phyloP scores from a whole-genome alignment of 23 tunicate genomes.

The Corella eumyota region DNA sequence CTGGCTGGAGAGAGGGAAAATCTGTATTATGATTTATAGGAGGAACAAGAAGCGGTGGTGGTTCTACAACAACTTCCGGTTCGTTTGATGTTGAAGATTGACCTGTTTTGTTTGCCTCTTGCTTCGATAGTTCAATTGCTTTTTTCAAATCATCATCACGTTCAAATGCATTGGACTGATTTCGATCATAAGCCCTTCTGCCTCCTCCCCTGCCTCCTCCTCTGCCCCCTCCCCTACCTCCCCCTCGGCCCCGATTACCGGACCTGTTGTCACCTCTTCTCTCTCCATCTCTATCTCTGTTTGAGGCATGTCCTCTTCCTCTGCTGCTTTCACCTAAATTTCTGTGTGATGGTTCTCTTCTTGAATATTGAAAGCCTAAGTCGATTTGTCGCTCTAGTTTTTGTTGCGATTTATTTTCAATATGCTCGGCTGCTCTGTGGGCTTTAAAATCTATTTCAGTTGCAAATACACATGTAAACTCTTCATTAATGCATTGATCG shows the following conservation, averaged over 20 bases:
- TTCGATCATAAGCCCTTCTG: neutral
- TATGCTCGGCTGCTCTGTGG: slow-evolving; percentile 60
- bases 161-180: slow-evolving; percentile 35
- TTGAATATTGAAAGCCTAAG: slow-evolving; percentile 66
- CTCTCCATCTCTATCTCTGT: too few species aligned
- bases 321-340: too few species aligned
- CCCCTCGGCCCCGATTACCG: slow-evolving; percentile 16
- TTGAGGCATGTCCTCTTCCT: too few species aligned
- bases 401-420: slow-evolving; percentile 31
- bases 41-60: neutral
- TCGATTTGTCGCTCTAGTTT: slow-evolving; percentile 68
- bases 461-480: slow-evolving; percentile 70
- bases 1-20: slow-evolving; percentile 3
- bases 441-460: slow-evolving; percentile 67
- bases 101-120: slow-evolving; percentile 19
- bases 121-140: slow-evolving; percentile 30
- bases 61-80: neutral
- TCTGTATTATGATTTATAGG: slow-evolving; percentile 1
- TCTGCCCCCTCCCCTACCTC: slow-evolving; percentile 4
- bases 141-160: slow-evolving; percentile 41
- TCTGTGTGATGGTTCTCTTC: slow-evolving; percentile 22
- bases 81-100: neutral
- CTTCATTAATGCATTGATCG: slow-evolving; percentile 50
- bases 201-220: neutral
- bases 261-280: too few species aligned